Evolutionary conservation across 2,113 vertebrate species (phyloP), one percentile per base, ranked within the genome.

Genomic region (Nothobranchius furzeri): DNA sequence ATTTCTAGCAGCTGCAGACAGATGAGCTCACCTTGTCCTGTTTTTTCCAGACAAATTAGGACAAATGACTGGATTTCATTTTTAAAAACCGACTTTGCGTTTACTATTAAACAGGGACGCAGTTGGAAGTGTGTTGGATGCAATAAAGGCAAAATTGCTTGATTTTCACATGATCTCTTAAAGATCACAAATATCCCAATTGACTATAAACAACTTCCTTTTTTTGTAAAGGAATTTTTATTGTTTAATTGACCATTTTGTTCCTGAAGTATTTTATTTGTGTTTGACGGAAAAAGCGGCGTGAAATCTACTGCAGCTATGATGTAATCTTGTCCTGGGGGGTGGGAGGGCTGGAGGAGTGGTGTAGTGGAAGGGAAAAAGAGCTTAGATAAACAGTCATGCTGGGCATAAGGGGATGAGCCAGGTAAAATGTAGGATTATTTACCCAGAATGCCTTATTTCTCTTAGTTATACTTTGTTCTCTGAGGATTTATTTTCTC

Each of bases 291-390:
- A 61, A 77, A 76, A 79, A 79, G 75, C 87, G 74, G 70, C 60
- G 73, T 85, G 60, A 78, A 85, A 76, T 77, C 82, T 86, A 82
- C 89, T 89, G 92, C 92, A 92, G 78, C 88, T 73, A 91, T 93
- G 91, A 92, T 92, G 91, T 93, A 88, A 93, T 92, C 79, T 70
- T 17, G 70, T 85, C 36, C 50, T 53, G 55, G 57, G 68, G 73
- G 71, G 76, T 42, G 74, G 75, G 84, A 63, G 77, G 73, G 75
- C 71, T 62, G 76, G 60, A 64, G 76, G 62, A 59, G 64, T 68
- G 78, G 72, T 65, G 74, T 68, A 50, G 63, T 67, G 50, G 9
- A 15, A 56, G 59, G 46, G 35, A 50, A 68, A 40, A 49, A 46
- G 42, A 65, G 45, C 51, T n/a, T 51, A 50, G 46, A 53, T 85